Base-by-base conservation (phyloP, 92 coral and sea anemone species). In the Palythoa heliodiscus region DNA sequence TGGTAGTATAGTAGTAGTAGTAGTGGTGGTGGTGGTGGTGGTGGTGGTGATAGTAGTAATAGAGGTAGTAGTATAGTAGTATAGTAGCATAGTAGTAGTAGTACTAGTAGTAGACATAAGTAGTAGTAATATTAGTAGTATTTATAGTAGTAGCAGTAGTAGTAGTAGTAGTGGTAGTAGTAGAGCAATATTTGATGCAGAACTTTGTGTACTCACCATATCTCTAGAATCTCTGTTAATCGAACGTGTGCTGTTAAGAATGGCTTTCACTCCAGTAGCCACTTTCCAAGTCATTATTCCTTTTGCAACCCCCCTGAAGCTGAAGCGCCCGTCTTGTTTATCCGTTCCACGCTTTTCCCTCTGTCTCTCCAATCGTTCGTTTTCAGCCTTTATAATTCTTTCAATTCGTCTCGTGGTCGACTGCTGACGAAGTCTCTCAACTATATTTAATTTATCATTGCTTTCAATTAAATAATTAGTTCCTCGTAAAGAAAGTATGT, bases 351-450 rank as follows among this genome's bases (percentile, higher is more conserved):
- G 25, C 2, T 61, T 69, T 11, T 66, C 87, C 75, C 58, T 78
- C 76, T 88, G 91, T 50, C 37, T 88, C 38, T 87, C 89, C 12
- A 77, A 85, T 64, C 81, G 87, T 7, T 89, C 95, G 6, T 64
- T 90, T 11, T 94, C 98, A 9, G 91, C 91, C 61, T 82, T 84
- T 93, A 90, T 76, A 19, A 94, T 94, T 25, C 98, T 88, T 5
- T 85, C 86, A 17, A 90, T 88, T 58, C 98, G 77, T 71, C 98
- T 86, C 54, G 68, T 92, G 24, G 98, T 92, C 66, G 95, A 92
- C 47, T 92, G 92, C 75, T 89, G 86, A 82, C 95, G 87, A 7
- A 94, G 89, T 43, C 57, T 86, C 14, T 87, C 83, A 40, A 66
- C 39, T 29, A 74, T 16, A 57, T 77, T 78, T 60, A 71, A 24